Evolutionary conservation across 1,140 invertebrate species (phyloP), one percentile per base, ranked within the genome.

Genomic region (Tachypleus tridentatus): DNA sequence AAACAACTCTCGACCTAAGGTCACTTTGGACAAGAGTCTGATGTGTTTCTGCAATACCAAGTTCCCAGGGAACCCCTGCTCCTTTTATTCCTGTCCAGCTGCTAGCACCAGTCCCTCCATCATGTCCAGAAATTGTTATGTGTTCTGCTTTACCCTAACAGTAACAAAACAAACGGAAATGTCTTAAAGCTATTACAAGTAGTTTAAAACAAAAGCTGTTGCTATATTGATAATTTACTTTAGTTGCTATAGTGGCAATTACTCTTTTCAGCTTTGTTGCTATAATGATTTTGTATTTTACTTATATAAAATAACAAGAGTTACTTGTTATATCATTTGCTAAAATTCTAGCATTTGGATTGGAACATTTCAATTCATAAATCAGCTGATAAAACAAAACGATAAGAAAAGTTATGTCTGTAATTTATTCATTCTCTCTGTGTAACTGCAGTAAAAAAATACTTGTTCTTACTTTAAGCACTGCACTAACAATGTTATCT

Each of bases 341-440:
- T 60, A 93, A 97, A 67, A 99, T 95, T 60, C 95, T 80, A 3
- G 96, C 96, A 63, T 82, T 81, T 0, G 97, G 97, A 82, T 99
- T 99, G 57, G 95, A 90, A 76, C 91, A 94, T 78, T 99, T 99
- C 58, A 99, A 81, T 79, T 99, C 97, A 74, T 98, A 98, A 74
- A 99, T 98, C 53, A 99, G 81, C 80, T 81, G 66, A 74, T 74
- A 61, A 64, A 49, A 68, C 56, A 67, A 68, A 63, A 64, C 53
- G 6, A 54, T 48, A 60, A 65, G 56, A 62, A 7, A n/a, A 0
- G 29, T 29, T 29, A 29, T 29, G 29, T 29, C 29, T 29, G 29
- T 29, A 29, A 29, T 29, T 29, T 29, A 29, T 29, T 29, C 29
- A 29, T 29, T 0, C 29, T 29, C 29, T 29, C 29, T 29, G 29